Evolutionary conservation across 2,888 invertebrate species (phyloP), one percentile per base, ranked within the genome.

Genomic region (Druceiella hillmani): DNA sequence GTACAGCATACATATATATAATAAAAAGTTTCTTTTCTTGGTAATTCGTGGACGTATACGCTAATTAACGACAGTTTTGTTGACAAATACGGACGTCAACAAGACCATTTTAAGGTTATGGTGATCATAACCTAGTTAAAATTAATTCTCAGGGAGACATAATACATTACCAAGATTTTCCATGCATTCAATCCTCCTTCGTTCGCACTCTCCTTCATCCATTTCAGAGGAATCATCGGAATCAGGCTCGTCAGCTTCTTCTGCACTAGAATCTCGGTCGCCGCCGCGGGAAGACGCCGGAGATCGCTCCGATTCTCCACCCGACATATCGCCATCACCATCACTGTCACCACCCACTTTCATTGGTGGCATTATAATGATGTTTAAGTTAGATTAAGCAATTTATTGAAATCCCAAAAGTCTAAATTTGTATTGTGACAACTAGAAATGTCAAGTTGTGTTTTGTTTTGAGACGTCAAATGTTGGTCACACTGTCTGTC

Each of bases 171-270:
- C 66, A 59, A 94, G 72, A 58, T 90, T 90, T 53, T 90, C 87
- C 49, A 91, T 74, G 53, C 88, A 87, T 56, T 91, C 89, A 48
- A 77, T 81, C 46, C 90, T 73, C 36, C 90, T 72, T 40, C 81
- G 76, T 56, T 93, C 92, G 52, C 91, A 92, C 65, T 92, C 93
- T 48, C 81, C 85, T 58, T 90, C 92, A 61, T 94, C 93, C 84
- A 94, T 84, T 66, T 94, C 94, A 38, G 83, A 83, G 41, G 86
- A 86, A 59, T 87, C 87, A 65, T 87, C 87, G 10, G 87, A 85
- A 51, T 87, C 87, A n/a, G 79, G 83, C 53, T 86, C 85, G 52
- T 87, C 83, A 38, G 79, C 83, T 51, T 81, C 83, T 53, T 86
- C 86, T 45, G 83, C 82, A 48, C 86, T 83, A 50, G 86, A 86